Conservation (phyloP, 2,797 vertebrate genomes). For the Tapera naevia region DNA sequence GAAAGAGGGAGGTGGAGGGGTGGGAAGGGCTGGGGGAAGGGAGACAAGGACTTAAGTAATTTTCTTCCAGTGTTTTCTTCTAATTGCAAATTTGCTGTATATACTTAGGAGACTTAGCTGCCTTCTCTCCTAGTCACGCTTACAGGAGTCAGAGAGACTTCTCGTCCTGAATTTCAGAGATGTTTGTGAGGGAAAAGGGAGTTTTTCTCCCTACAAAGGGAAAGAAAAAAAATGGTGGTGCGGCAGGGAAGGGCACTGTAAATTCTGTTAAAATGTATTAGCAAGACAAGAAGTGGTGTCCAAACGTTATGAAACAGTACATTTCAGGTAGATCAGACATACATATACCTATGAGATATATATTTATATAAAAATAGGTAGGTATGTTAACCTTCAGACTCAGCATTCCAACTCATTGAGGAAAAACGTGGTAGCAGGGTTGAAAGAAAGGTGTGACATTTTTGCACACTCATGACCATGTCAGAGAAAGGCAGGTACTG, state of each 20-base stretch:
- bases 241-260: neutral
- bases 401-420: neutral
- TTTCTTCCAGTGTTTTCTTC: conserved; percentile 7
- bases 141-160: neutral
- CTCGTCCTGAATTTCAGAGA: neutral
- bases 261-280: neutral
- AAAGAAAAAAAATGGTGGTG: neutral
- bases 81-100: conserved; percentile 6
- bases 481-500: neutral
- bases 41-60: neutral
- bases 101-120: neutral
- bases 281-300: neutral
- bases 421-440: conserved; percentile 40
- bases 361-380: neutral
- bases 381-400: neutral
- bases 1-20: neutral
- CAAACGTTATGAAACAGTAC: neutral
- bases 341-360: neutral
- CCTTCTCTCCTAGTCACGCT: neutral
- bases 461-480: neutral
- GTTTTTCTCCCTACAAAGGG: neutral
- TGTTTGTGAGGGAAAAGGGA: neutral
- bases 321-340: neutral
- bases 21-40: neutral
- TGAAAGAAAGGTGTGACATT: neutral